phyloP scores from a whole-genome alignment of 2,113 vertebrate species.

The Grammomys surdaster region DNA sequence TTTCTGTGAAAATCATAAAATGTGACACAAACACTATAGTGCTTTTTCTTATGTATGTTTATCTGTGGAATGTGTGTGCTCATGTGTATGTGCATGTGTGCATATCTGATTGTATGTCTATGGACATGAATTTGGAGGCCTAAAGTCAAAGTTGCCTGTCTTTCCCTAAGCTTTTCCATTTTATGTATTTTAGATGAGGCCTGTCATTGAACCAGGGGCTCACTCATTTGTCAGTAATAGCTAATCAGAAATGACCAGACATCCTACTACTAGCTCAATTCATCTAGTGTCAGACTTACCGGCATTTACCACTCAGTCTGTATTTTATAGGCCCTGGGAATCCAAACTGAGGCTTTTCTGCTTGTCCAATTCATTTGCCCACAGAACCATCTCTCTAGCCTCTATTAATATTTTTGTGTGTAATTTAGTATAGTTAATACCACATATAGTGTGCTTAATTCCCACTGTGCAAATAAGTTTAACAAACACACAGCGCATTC shows the following conservation, averaged over 20 bases:
- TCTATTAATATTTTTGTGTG: neutral
- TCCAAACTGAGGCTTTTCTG: neutral
- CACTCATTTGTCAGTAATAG: neutral
- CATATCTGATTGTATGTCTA: too few relatives aligned
- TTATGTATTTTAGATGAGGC: neutral
- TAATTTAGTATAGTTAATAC: neutral
- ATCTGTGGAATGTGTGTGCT: neutral
- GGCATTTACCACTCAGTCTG: neutral
- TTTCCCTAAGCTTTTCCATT: neutral
- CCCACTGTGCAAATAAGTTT: constrained; percentile 9
- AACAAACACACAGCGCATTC: neutral
- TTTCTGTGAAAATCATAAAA: constrained; percentile 23
- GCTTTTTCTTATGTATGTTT: neutral
- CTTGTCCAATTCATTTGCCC: neutral
- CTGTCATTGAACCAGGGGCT: neutral
- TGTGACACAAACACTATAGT: neutral
- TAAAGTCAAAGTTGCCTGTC: too few relatives aligned
- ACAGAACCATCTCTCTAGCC: neutral
- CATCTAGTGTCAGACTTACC: neutral
- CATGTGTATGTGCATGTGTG: neutral
- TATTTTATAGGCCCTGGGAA: neutral
- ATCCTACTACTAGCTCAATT: neutral
- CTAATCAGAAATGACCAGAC: neutral
- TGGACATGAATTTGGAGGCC: neutral
- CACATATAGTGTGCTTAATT: constrained; percentile 5